Conservation (phyloP, 2,113 vertebrate genomes). For the Halichoeres trimaculatus region DNA sequence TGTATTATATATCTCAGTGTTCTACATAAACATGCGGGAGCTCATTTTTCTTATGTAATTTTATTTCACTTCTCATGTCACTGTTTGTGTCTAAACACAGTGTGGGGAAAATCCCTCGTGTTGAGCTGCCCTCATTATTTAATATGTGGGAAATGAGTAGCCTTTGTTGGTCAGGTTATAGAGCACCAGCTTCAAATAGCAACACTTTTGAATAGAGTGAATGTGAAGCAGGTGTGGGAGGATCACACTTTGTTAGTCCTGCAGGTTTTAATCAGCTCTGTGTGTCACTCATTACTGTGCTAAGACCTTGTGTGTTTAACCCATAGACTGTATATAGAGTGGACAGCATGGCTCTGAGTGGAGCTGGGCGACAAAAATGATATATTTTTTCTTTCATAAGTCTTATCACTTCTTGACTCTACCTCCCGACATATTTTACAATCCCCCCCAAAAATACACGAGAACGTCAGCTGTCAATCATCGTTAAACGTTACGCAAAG, state of each 20-base stretch:
- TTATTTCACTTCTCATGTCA: neutral
- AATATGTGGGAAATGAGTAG: constrained; percentile 3
- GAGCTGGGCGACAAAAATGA: too few relatives aligned
- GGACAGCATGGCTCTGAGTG: too few relatives aligned
- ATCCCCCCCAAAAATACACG: too few relatives aligned
- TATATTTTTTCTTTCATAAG: too few relatives aligned
- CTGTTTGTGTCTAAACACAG: neutral
- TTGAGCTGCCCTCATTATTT: neutral
- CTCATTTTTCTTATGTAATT: neutral
- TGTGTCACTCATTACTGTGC: neutral
- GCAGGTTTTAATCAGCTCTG: neutral
- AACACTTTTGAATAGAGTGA: neutral
- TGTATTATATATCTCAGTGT: neutral
- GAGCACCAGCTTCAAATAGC: neutral
- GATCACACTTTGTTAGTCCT: neutral
- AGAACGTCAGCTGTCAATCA: too few relatives aligned
- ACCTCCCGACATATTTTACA: too few relatives aligned
- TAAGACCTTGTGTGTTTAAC: neutral
- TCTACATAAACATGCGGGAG: neutral
- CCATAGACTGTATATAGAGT: too few relatives aligned
- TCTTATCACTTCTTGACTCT: too few relatives aligned
- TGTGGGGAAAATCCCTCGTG: constrained; percentile 19
- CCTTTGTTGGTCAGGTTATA: constrained; percentile 12
- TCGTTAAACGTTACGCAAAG: too few relatives aligned
- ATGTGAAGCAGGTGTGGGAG: neutral